Conservation (phyloP, 2,888 invertebrate species). For the Meta bourneti region DNA sequence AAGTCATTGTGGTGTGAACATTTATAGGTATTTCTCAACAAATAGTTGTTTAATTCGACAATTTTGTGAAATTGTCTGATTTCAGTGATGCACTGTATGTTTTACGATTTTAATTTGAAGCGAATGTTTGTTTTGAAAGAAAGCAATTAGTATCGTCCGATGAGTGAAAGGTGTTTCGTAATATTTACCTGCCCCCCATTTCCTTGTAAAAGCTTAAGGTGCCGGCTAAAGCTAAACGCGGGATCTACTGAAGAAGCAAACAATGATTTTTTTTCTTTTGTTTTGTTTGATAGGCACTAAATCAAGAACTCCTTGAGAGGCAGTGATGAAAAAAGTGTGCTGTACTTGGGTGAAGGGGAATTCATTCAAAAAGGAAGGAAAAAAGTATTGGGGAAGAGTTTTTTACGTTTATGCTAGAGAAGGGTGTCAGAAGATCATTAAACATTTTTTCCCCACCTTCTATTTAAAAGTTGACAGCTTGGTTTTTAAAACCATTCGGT, state of each 20-base stretch:
- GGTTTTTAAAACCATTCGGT: conserved; percentile 33
- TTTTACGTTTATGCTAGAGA: not conserved
- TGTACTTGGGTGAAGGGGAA: conserved; percentile 23
- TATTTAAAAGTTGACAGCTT: conserved; percentile 27
- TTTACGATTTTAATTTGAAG: too few species aligned
- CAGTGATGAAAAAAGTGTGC: conserved; percentile 8
- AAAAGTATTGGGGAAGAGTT: not conserved
- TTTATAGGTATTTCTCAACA: too few species aligned
- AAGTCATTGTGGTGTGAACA: too few species aligned
- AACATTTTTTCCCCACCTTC: conserved; percentile 27
- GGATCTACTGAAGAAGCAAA: conserved; percentile 42
- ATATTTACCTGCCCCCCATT: conserved; percentile 38
- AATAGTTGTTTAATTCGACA: too few species aligned
- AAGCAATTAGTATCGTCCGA: too few species aligned
- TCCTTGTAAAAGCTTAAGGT: conserved; percentile 26
- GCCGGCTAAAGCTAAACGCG: conserved; percentile 24
- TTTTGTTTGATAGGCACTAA: conserved; percentile 35
- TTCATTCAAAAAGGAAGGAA: not conserved
- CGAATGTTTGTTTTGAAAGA: too few species aligned
- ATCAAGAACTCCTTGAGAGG: conserved; percentile 44
- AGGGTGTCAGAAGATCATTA: conserved; percentile 35
- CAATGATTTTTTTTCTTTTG: conserved; percentile 29
- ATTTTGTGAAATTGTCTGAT: too few species aligned
- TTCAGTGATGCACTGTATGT: too few species aligned
- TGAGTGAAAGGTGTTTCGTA: not conserved